These are phyloP conservation scores for Watsonalla binaria DNA, from an alignment of 2,888 invertebrate genomes.

Conservation along the genomic window DNA sequence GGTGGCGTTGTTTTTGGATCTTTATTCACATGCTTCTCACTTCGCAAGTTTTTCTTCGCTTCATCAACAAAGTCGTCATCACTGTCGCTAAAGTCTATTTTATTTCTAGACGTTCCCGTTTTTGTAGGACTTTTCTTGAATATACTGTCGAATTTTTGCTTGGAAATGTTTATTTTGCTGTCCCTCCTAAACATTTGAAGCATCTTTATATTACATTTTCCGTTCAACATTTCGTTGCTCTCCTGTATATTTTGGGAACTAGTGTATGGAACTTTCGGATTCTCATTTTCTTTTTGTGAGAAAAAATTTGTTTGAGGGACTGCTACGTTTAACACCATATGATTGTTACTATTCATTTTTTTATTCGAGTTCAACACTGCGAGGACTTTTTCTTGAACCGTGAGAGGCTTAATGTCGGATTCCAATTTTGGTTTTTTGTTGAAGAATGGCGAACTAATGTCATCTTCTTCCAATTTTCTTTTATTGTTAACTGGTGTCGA, in stretches of 20 bases:
- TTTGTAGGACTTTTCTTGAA: constrained; percentile 25
- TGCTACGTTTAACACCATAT: constrained; percentile 32
- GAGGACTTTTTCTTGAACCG: constrained; percentile 54
- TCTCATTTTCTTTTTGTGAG: constrained; percentile 54
- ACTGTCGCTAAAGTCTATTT: constrained; percentile 45
- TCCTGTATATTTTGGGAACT: not conserved
- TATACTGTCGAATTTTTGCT: constrained; percentile 27
- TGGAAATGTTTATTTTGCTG: constrained; percentile 31
- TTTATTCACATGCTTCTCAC: constrained; percentile 18
- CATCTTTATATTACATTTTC: constrained; percentile 33
- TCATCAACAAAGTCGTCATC: constrained; percentile 64
- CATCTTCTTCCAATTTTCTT: constrained; percentile 45
- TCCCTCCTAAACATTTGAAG: constrained; percentile 52
- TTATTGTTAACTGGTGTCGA: constrained; percentile 28
- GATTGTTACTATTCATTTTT: constrained; percentile 28
- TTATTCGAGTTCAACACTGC: constrained; percentile 47
- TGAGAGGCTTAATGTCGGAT: constrained; percentile 18
- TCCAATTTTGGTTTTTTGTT: constrained; percentile 54
- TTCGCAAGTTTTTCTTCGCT: constrained; percentile 18
- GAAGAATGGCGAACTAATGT: constrained; percentile 56
- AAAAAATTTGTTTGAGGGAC: constrained; percentile 28
- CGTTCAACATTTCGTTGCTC: constrained; percentile 19
- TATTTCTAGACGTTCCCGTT: constrained; percentile 24
- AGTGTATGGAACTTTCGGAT: constrained; percentile 24
- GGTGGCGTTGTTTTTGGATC: constrained; percentile 22